Evolutionary conservation across 2,797 vertebrate species (phyloP).

Genomic region (Muraenolepis orangiensis): DNA sequence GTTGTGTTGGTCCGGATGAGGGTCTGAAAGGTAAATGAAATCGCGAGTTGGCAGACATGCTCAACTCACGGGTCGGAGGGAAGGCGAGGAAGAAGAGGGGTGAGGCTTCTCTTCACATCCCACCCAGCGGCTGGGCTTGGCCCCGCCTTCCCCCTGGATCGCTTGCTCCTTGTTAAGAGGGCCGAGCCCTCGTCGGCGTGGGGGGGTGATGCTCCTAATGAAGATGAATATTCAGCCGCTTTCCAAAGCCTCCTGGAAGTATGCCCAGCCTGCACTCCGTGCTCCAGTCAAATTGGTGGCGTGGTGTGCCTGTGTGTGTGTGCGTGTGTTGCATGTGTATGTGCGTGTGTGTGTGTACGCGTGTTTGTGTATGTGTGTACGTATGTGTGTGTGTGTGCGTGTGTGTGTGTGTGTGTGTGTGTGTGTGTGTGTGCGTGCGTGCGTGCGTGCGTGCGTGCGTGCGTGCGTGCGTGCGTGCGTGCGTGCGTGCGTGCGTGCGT

Average conservation of each 20-base stretch:
- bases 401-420: constrained; percentile 6
- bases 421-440: neutral
- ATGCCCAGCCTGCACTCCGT: constrained; percentile 68
- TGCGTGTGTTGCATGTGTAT: constrained; percentile 2
- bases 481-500: neutral
- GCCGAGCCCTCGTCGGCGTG: constrained; percentile 59
- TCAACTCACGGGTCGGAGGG: neutral
- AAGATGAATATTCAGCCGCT: constrained; percentile 81
- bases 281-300: constrained; percentile 75
- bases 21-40: no score
- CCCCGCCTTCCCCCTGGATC: constrained; percentile 48
- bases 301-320: constrained; percentile 20
- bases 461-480: neutral
- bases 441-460: neutral
- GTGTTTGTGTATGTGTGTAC: constrained; percentile 1
- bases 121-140: constrained; percentile 31
- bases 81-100: constrained; percentile 21
- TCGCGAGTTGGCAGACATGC: no score
- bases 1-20: no score
- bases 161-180: constrained; percentile 70
- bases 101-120: constrained; percentile 41
- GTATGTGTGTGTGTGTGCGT: constrained; percentile 4
- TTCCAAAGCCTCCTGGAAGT: constrained; percentile 73
- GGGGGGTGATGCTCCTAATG: constrained; percentile 74
- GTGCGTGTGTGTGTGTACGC: constrained; percentile 7